Percentiles rank a stretch among this genome's conserved stretches.
Conservation (phyloP, 2,113 vertebrate species). For the Ornithorhynchus anatinus region DNA sequence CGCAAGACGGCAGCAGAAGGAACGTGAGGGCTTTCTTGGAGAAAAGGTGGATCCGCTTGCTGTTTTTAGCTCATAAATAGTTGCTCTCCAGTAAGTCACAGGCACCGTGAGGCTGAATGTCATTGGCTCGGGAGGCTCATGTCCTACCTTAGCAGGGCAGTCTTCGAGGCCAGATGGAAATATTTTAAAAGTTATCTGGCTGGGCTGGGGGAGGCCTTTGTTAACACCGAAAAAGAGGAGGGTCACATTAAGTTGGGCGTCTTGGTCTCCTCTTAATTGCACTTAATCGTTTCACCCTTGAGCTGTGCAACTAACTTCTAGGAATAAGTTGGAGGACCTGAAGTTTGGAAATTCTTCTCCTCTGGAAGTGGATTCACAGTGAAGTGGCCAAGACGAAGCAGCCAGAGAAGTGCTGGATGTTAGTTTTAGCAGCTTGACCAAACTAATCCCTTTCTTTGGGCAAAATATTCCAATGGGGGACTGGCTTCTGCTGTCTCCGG, state of each 20-base stretch:
- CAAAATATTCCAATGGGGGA: constrained; percentile 61
- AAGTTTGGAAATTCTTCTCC: constrained; percentile 58
- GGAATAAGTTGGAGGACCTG: constrained; percentile 38
- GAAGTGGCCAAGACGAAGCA: constrained; percentile 57
- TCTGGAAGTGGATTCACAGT: constrained; percentile 60
- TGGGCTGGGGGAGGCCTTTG: constrained; percentile 33
- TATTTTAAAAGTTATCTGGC: constrained; percentile 22
- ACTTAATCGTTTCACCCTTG: constrained; percentile 27
- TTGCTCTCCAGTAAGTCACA: background rate
- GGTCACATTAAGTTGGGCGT: constrained; percentile 42
- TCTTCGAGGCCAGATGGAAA: constrained; percentile 14
- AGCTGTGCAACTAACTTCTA: constrained; percentile 35
- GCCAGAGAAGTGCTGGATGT: constrained; percentile 52
- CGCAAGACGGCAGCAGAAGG: constrained; percentile 34
- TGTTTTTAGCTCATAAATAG: constrained; percentile 44
- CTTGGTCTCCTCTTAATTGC: constrained; percentile 45
- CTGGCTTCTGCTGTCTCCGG: constrained; percentile 48
- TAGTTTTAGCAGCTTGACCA: constrained; percentile 64
- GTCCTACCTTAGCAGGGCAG: constrained; percentile 1
- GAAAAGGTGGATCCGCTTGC: constrained; percentile 36
- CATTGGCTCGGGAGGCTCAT: background rate
- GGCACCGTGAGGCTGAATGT: background rate
- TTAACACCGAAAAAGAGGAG: constrained; percentile 33
- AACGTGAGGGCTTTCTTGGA: constrained; percentile 18
- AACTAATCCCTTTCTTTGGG: constrained; percentile 50